phyloP scores from a whole-genome alignment of 1,140 invertebrate species.

The Drosophila orosa region DNA sequence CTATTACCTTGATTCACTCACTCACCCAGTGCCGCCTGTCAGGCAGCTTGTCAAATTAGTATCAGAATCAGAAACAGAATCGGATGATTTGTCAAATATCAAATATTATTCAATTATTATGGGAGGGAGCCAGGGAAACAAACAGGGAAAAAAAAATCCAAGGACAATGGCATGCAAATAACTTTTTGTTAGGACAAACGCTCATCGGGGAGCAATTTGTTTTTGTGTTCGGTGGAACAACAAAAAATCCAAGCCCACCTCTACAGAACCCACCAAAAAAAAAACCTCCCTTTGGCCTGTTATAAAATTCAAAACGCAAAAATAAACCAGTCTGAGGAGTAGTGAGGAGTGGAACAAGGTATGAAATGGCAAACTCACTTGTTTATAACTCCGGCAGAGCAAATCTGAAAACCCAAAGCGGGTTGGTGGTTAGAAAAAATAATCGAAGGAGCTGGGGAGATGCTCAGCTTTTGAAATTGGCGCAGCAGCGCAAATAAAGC shows the following conservation, averaged over 20 bases:
- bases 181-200: constrained; percentile 64
- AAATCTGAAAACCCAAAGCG: constrained; percentile 62
- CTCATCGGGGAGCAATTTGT: constrained; percentile 80
- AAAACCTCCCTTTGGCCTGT: constrained; percentile 57
- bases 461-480: constrained; percentile 56
- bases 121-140: constrained; percentile 26
- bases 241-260: constrained; percentile 55
- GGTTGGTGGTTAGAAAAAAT: constrained; percentile 26
- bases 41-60: constrained; percentile 78
- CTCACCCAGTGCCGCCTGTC: constrained; percentile 38
- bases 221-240: constrained; percentile 15
- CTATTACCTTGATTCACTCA: constrained; percentile 43
- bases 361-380: constrained; percentile 71
- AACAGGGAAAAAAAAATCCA: constrained; percentile 14
- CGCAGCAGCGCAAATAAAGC: constrained; percentile 83
- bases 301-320: constrained; percentile 68
- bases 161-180: constrained; percentile 68
- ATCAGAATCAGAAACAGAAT: constrained; percentile 44
- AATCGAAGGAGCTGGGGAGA: not conserved
- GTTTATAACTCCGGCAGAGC: constrained; percentile 72
- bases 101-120: constrained; percentile 84
- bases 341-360: constrained; percentile 53
- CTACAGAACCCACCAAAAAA: constrained; percentile 30
- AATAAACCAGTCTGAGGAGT: constrained; percentile 21
- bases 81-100: constrained; percentile 77